A percentile compares a stretch with the other conserved stretches of the same genome.
These are phyloP conservation scores for Sebastes goodei DNA, from an alignment of 2,797 vertebrate species.

Conservation along the genomic window DNA sequence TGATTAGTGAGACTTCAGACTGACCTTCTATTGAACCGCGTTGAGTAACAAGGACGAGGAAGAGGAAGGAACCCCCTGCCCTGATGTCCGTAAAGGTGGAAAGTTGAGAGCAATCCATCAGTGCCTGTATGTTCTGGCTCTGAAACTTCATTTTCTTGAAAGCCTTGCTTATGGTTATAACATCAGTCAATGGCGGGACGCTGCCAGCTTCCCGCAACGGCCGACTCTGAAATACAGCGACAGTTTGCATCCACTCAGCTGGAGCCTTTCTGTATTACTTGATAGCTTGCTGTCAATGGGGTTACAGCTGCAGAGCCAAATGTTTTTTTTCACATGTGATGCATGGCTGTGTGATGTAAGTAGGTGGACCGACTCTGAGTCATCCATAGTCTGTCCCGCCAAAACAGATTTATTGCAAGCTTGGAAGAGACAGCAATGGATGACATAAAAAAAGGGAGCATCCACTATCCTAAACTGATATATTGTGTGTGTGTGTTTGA, in stretches of 20 bases:
- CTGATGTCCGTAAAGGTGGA: constrained; percentile 42
- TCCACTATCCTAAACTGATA: neutral
- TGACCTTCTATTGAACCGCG: neutral
- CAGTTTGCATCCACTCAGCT: constrained; percentile 39
- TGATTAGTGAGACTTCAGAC: constrained; percentile 12
- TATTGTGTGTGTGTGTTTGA: neutral
- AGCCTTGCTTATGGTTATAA: constrained; percentile 52
- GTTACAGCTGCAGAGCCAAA: constrained; percentile 30
- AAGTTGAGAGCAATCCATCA: constrained; percentile 62
- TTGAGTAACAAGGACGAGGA: neutral
- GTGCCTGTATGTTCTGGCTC: constrained; percentile 26
- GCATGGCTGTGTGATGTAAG: constrained; percentile 43
- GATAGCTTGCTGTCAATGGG: constrained; percentile 48
- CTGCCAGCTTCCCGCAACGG: constrained; percentile 32
- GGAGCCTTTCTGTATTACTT: constrained; percentile 39
- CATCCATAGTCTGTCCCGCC: constrained; percentile 19
- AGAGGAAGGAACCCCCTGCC: neutral
- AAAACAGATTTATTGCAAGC: constrained; percentile 44
- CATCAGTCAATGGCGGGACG: constrained; percentile 56
- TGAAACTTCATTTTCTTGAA: constrained; percentile 71
- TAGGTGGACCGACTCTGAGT: constrained; percentile 29
- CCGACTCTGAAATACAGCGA: constrained; percentile 35
- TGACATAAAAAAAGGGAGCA: neutral
- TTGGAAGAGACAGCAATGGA: constrained; percentile 14
- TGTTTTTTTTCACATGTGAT: constrained; percentile 33